Evolutionary conservation across 2,888 invertebrate species (phyloP), one percentile per base, ranked within the genome.

Genomic region (Monoplex corrugatus): DNA sequence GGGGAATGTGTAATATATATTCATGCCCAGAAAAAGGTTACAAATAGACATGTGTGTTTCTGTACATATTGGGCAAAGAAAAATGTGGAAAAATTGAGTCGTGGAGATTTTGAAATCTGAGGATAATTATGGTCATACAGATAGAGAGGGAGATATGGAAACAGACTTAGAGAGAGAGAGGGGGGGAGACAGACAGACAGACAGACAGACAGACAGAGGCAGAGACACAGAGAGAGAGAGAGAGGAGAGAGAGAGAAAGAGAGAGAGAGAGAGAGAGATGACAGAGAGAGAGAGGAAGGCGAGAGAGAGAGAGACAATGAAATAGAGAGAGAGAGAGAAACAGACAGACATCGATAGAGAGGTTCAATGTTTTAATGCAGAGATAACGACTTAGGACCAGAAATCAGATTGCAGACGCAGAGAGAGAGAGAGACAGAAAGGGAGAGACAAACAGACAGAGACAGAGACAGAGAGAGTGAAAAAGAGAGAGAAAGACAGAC

Each of bases 361-460:
- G n/a, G n/a, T n/a, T n/a, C n/a, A n/a, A n/a, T n/a, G n/a, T n/a
- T n/a, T n/a, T n/a, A n/a, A n/a, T n/a, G n/a, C n/a, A 75, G 75
- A 75, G 35, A 75, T 32, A 35, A 32, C 32, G 8, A 75, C 13
- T 10, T n/a, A 38, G 32, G 35, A 5, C n/a, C 35, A 75, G 75
- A 38, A 13, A 75, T 2, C n/a, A 13, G 35, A 6, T 28, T 10
- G 35, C 8, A 35, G 75, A 75, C 35, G 35, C 35, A 75, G 35
- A 75, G 75, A 75, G 75, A 75, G 75, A 75, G 75, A 75, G 75
- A 75, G 75, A 75, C 35, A 68, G 75, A 75, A 35, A 75, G 75
- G 35, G 35, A 6, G 8, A 35, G 35, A 19, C 5, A 35, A n/a
- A 75, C 28, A 75, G 35, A 75, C 28, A 32, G 75, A 75, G 38